These are phyloP conservation scores for Tokudaia muenninki DNA, from an alignment of 2,797 vertebrate genomes.

Conservation along the genomic window DNA sequence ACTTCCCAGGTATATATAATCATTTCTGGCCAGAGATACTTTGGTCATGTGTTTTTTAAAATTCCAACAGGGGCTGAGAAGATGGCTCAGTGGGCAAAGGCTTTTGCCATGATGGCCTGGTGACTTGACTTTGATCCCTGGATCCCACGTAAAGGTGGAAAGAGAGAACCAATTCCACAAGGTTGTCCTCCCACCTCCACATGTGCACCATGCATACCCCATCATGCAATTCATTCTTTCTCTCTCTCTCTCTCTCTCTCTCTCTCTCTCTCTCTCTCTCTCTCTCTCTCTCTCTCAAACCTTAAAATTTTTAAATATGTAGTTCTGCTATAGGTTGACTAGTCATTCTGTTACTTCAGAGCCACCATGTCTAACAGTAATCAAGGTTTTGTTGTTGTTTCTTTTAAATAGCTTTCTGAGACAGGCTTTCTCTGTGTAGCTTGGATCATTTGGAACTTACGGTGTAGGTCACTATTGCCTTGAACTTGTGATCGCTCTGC, in stretches of 20 bases:
- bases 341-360: not conserved
- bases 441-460: not conserved
- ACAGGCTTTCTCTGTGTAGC: not conserved
- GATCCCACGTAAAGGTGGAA: not conserved
- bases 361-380: not conserved
- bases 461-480: not conserved
- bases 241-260: no score
- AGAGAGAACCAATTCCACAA: not conserved
- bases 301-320: not conserved
- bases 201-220: not conserved
- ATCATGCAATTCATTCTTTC: not conserved
- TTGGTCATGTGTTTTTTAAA: not conserved
- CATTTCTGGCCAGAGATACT: not conserved
- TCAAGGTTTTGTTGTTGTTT: not conserved
- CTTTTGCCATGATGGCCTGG: not conserved
- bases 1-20: not conserved
- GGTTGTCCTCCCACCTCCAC: not conserved
- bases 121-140: not conserved
- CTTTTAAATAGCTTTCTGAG: not conserved
- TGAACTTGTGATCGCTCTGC: not conserved
- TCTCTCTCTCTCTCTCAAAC: not conserved
- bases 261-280: no score
- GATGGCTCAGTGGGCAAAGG: not conserved
- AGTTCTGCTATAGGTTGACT: not conserved
- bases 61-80: not conserved